Base-by-base conservation (phyloP, 2,888 invertebrate species). In the Thymelicus acteon region DNA sequence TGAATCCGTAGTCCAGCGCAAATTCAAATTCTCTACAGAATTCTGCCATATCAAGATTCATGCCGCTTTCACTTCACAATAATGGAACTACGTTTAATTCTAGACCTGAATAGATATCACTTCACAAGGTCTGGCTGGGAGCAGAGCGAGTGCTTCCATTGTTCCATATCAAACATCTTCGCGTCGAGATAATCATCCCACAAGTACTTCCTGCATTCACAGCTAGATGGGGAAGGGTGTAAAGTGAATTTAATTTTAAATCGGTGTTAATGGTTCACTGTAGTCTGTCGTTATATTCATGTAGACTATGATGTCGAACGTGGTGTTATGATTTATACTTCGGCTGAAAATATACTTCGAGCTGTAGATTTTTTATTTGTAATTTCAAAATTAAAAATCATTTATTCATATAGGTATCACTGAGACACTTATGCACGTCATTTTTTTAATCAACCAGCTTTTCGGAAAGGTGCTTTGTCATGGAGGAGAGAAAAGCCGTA, bases 71-170 rank as follows among this genome's bases (percentile, higher is more conserved):
- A 54, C 62, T 62, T 57, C 62, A 68, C 24, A n/a, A 62, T 54
- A 68, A 62, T 68, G 62, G 57, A 44, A 48, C 58, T 40, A 49
- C 64, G 64, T 70, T 64, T 60, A 70, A 64, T 64, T 70, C 69
- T 64, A 70, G 69, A 40, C 64, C 24, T 70, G 63, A 70, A 70
- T 70, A 70, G 69, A 60, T 62, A 60, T 58, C 63, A 64, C 69
- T 69, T 63, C 47, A 37, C 44, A 37, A 68, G 52, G 69, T 63
- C 69, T 69, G 69, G 13, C 44, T 57, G 68, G 19, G 24, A 68
- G 40, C 24, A 48, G 47, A 15, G 62, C 8, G 61, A 68, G 62
- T 48, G 49, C 48, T 62, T 69, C 49, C 13, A 64, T 70, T 70
- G 64, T 64, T 60, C 48, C 12, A 52, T 52, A 44, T 49, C 49